A percentile compares a stretch with the other conserved stretches of the same genome.
These are phyloP conservation scores for Cacatua alba DNA, from an alignment of 2,113 vertebrate species.

Conservation along the genomic window DNA sequence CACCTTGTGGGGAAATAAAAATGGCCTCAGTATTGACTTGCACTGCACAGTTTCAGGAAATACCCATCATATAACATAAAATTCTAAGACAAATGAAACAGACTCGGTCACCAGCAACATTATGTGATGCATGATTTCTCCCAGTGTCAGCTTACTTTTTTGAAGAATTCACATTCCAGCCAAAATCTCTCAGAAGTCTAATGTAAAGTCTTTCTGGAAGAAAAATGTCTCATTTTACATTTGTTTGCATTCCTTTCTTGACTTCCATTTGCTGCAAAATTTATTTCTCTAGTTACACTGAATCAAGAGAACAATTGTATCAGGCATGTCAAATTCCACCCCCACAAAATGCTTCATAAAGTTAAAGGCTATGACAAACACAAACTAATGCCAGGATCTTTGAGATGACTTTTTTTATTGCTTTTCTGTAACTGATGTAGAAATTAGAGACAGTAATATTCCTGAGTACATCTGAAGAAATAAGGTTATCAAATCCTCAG, in stretches of 20 bases:
- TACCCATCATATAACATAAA: neutral
- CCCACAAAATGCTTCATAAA: conserved; percentile 14
- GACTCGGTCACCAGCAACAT: neutral
- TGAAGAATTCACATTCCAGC: conserved; percentile 34
- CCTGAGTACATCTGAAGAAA: conserved; percentile 27
- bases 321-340: conserved; percentile 21
- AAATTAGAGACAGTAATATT: conserved; percentile 26
- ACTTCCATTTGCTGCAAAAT: conserved; percentile 29
- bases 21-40: neutral
- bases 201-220: conserved; percentile 15
- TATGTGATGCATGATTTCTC: neutral
- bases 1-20: conserved; percentile 76
- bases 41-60: neutral
- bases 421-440: conserved; percentile 16
- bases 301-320: conserved; percentile 31
- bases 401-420: neutral
- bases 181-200: conserved; percentile 49
- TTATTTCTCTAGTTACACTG: neutral
- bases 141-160: neutral
- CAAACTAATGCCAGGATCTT: conserved; percentile 3
- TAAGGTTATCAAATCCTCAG: conserved; percentile 18
- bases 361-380: conserved; percentile 37
- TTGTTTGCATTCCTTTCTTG: conserved; percentile 17
- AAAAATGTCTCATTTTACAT: conserved; percentile 41
- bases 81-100: conserved; percentile 16